Evolutionary conservation across 2,113 vertebrate species (phyloP), one percentile per base, ranked within the genome.

Genomic region (Naja naja): DNA sequence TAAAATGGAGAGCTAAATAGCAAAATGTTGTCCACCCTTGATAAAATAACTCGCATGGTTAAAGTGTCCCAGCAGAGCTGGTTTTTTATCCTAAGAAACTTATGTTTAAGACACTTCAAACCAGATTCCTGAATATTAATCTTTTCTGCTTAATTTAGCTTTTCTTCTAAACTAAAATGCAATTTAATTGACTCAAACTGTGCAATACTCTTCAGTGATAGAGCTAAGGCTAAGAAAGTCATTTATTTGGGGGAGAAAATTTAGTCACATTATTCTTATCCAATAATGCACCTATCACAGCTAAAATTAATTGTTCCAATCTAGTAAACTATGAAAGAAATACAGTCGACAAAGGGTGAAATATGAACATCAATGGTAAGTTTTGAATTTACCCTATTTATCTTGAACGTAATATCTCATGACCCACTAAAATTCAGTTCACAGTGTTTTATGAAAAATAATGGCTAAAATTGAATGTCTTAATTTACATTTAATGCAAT

Each of bases 401-500:
- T 98, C 98, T 98, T 97, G 97, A 98, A 97, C 97, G 97, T 98
- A 98, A 98, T 98, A 98, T 98, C 98, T 98, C 96, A 94, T 99
- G 98, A 99, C 98, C 99, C 98, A 97, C 98, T 99, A 98, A 99
- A 99, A 98, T 98, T 98, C 98, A 98, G 98, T 99, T 99, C 98
- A 99, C 98, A 98, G 98, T 98, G 97, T 98, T 99, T 99, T 99
- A 99, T 99, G 98, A 99, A 99, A 99, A 98, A 99, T 99, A 99
- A 99, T 99, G 98, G 98, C 98, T 98, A 97, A 98, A 99, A 99
- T 98, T 98, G 98, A 99, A 99, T 99, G 98, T 99, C 98, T 99
- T 99, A 98, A 99, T 99, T 99, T 99, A 98, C 98, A 99, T 99
- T 99, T 99, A 99, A 99, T 99, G 98, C 97, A 99, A 99, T 99